A percentile compares a stretch with the other conserved stretches of the same genome.
These are phyloP conservation scores for Pseudomyrmex dendroicus DNA, from an alignment of 1,140 invertebrate species.

Conservation along the genomic window DNA sequence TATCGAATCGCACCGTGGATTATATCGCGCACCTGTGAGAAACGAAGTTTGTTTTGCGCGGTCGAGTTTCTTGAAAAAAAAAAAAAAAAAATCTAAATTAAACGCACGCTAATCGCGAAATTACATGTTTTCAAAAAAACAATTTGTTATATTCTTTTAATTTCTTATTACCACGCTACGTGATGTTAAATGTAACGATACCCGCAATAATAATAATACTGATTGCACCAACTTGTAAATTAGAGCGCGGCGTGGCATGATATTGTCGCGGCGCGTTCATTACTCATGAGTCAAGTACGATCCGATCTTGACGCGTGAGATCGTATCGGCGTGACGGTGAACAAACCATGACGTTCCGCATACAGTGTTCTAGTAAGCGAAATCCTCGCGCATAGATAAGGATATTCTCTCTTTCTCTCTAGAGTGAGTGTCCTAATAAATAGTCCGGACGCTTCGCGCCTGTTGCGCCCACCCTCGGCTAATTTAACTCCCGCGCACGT, in stretches of 20 bases:
- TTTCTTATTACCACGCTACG: no score
- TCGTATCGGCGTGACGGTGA: constrained; percentile 47
- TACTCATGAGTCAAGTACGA: not conserved
- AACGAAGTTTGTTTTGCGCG: not conserved
- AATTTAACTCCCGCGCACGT: constrained; percentile 28
- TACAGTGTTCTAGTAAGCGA: not conserved
- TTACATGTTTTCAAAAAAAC: not conserved
- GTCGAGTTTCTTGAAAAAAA: not conserved
- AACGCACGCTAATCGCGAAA: not conserved
- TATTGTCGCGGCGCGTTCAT: no score
- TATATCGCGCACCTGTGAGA: not conserved
- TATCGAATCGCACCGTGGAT: not conserved
- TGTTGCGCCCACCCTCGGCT: constrained; percentile 33
- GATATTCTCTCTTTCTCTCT: not conserved
- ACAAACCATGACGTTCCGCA: constrained; percentile 50
- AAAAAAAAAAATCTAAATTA: not conserved
- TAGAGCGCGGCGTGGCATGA: no score
- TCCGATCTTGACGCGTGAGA: constrained; percentile 25
- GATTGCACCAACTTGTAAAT: no score
- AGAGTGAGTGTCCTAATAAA: constrained; percentile 47
- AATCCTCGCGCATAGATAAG: constrained; percentile 55
- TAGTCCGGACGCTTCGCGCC: constrained; percentile 39
- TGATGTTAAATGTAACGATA: no score
- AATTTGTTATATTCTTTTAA: not conserved
- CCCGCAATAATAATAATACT: no score